Evolutionary conservation across 2,797 vertebrate genomes (phyloP), one percentile per base, ranked within the genome.

Genomic region (Parotocinclus haroldoi): DNA sequence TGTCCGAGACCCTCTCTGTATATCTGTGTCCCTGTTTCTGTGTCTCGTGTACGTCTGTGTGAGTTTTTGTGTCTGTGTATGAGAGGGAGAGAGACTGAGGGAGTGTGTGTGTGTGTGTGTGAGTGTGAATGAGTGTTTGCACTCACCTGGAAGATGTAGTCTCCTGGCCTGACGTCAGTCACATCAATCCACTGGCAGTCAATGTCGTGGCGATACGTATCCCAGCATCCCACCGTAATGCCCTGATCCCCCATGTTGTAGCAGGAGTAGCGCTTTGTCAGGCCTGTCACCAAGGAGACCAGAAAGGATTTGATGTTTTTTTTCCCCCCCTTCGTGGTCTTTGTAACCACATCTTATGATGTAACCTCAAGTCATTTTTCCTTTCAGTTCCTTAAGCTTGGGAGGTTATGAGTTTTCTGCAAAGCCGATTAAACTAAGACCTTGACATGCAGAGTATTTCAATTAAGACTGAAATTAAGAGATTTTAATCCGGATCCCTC

Each of bases 171-270:
- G 54, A 98, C 82, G 0, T 98, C 95, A 0, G 95, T 98, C 79
- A 97, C 89, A 68, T 98, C 96, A 0, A 98, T 83, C 95, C 96
- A 98, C 77, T 98, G 96, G 82, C 96, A 98, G 83, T 98, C 96
- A 0, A 98, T 98, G 78, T 98, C 95, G 0, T 97, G 96, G 63
- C 95, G 92, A 80, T 98, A 97, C 3, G 94, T 96, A 74, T 98
- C 96, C 94, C 94, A 97, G 88, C 96, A 98, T 64, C 95, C 94
- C 1, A 95, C 88, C 0, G 91, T 92, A 82, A 98, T 94, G 3
- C 96, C 96, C 77, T 97, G 96, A 45, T 98, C 91, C 11, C 96
- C 96, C 82, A 96, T 96, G 88, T 98, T 97, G 76, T 94, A 96
- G 27, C 96, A 98, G 0, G 94, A 84, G 0, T 90, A 96, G 8